Percentiles rank a stretch among this genome's conserved stretches.
Conservation (phyloP, 2,888 invertebrate genomes). For the Timema cristinae region DNA sequence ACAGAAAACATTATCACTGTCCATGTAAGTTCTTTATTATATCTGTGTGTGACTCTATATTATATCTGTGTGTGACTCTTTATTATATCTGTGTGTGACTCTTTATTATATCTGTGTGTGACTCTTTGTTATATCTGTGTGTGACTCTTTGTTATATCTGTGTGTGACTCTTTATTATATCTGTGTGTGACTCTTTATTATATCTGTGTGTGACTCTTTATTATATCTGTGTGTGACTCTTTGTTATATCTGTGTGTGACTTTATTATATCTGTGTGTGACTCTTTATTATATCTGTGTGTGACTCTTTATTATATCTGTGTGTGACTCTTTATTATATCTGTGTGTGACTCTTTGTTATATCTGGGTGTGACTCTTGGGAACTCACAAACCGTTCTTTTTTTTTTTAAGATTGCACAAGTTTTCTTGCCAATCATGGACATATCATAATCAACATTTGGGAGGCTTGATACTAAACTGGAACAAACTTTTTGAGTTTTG, state of each 20-base stretch:
- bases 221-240: not conserved
- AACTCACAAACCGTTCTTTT: too few relatives aligned
- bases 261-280: not conserved
- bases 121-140: not conserved
- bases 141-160: not conserved
- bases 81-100: not conserved
- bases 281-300: not conserved
- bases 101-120: not conserved
- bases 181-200: not conserved
- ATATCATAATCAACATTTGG: too few relatives aligned
- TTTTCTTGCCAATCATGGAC: too few relatives aligned
- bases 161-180: not conserved
- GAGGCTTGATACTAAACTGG: too few relatives aligned
- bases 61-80: not conserved
- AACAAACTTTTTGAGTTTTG: too few relatives aligned
- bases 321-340: not conserved
- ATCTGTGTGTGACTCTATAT: not conserved
- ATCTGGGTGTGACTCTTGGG: too few relatives aligned
- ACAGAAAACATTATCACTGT: slow-evolving; percentile 58
- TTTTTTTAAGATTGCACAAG: too few relatives aligned
- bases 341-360: not conserved
- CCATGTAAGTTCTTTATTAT: slow-evolving; percentile 39
- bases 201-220: not conserved
- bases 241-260: not conserved
- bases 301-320: not conserved